phyloP scores from a whole-genome alignment of 2,113 vertebrate species.

The Okapia johnstoni region DNA sequence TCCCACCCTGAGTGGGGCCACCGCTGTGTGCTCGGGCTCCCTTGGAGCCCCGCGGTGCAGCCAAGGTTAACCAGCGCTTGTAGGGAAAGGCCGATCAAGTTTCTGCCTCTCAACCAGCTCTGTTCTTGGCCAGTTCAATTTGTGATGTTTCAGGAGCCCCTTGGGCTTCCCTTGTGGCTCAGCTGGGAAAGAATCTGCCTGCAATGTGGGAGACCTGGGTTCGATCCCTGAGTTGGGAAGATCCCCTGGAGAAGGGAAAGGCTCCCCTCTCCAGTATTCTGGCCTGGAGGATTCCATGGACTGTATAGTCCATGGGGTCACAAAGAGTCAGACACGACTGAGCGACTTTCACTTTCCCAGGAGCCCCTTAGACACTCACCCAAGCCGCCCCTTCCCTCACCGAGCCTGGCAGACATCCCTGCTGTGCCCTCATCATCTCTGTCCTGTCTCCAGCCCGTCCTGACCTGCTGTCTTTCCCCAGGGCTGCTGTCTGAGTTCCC shows the following conservation, averaged over 20 bases:
- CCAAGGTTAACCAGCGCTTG: background rate
- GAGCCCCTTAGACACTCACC: background rate
- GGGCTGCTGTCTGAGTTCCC: background rate
- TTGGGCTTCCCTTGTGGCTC: background rate
- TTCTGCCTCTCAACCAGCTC: background rate
- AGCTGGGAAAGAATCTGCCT: background rate
- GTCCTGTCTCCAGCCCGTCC: background rate
- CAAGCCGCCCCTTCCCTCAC: background rate
- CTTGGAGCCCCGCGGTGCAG: background rate
- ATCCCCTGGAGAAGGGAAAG: background rate
- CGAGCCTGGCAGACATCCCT: background rate
- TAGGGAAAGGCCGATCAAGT: background rate
- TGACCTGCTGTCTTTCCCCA: background rate
- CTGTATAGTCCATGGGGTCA: background rate
- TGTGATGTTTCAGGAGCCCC: background rate
- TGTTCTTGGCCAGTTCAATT: background rate
- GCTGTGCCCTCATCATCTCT: background rate
- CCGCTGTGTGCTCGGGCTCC: background rate
- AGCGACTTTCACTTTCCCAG: background rate
- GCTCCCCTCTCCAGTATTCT: background rate
- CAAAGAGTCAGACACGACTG: background rate
- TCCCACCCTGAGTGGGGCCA: background rate
- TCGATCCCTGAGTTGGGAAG: background rate
- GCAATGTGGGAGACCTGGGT: background rate
- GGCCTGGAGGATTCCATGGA: background rate